Conservation (phyloP, 2,113 vertebrate species). For the human region GRCh38 chr7:79429501-79430000, state of each 20-base stretch:
- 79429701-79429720: conserved; percentile 10
- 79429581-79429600: no score
- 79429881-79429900: conserved; percentile 23
- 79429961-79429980: not conserved
- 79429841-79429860: not conserved
- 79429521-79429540: no score
- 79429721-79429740: conserved; percentile 36
- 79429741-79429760: conserved; percentile 68
- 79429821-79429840: conserved; percentile 47
- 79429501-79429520: no score
- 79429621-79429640: conserved; percentile 53
- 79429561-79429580: no score
- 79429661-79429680: conserved; percentile 28
- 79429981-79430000: not conserved
- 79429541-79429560: no score
- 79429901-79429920: not conserved
- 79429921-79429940: not conserved
- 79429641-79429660: not conserved
- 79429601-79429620: no score
- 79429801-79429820: conserved; percentile 40
- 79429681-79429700: conserved; percentile 58
- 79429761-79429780: conserved; percentile 70
- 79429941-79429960: not conserved
- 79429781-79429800: conserved; percentile 40
- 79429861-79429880: not conserved